phyloP scores from a whole-genome alignment of 2,797 vertebrate genomes.

The Cyprinella venusta region DNA sequence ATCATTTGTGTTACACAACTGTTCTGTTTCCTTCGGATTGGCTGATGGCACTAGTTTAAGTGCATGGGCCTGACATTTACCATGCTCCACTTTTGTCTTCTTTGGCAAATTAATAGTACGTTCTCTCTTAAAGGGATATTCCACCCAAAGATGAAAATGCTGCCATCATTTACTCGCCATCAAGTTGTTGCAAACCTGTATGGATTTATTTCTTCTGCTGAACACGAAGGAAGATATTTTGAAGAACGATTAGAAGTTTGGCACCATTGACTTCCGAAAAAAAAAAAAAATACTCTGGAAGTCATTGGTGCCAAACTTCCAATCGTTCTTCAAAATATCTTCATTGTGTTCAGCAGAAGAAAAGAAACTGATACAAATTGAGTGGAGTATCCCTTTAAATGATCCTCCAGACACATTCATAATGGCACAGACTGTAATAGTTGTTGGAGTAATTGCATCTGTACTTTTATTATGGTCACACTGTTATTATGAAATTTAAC shows the following conservation, averaged over 20 bases:
- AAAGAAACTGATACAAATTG: too few species aligned
- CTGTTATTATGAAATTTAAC: background rate
- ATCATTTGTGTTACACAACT: conserved; percentile 8
- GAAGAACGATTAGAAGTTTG: too few species aligned
- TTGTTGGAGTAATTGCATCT: background rate
- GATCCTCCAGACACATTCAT: background rate
- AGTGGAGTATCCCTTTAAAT: background rate
- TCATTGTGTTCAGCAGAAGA: too few species aligned
- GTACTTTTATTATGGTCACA: background rate
- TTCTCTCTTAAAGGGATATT: background rate
- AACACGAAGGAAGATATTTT: too few species aligned
- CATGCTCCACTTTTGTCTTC: background rate
- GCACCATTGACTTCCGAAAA: too few species aligned
- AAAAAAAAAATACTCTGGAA: too few species aligned
- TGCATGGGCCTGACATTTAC: conserved; percentile 6
- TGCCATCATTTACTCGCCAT: too few species aligned
- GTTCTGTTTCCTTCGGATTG: background rate
- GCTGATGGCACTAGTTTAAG: background rate
- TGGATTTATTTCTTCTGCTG: too few species aligned
- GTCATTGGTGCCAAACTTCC: too few species aligned
- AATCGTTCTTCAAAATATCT: too few species aligned
- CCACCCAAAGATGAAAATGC: too few species aligned
- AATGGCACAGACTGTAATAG: background rate
- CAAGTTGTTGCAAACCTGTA: too few species aligned
- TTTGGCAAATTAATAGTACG: background rate